Conservation (phyloP, 2,888 invertebrate species). For the Caenorhabditis imperialis region DNA sequence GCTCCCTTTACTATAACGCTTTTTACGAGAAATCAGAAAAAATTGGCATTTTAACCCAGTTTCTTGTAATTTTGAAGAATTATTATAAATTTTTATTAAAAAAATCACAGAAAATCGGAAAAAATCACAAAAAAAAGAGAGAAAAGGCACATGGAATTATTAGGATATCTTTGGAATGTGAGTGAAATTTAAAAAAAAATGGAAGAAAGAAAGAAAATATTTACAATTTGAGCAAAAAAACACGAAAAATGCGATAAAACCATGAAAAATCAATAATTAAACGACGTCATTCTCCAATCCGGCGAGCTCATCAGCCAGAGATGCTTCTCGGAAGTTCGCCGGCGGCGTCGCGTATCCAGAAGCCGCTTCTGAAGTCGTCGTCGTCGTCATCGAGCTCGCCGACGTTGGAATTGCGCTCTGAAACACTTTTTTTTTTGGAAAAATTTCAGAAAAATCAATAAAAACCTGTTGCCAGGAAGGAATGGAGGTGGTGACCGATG, state of each 20-base stretch:
- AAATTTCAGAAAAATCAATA: too few species aligned
- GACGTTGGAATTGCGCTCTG: constrained; percentile 37
- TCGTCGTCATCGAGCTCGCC: constrained; percentile 24
- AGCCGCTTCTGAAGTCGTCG: constrained; percentile 24
- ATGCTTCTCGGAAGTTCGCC: constrained; percentile 52
- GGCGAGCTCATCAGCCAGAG: constrained; percentile 39
- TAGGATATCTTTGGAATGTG: not conserved
- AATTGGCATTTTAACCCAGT: too few species aligned
- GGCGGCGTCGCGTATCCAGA: constrained; percentile 59
- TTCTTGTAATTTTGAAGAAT: too few species aligned
- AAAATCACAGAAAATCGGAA: constrained; percentile 7
- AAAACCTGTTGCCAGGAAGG: constrained; percentile 67
- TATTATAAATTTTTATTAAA: too few species aligned
- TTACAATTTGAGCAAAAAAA: not conserved
- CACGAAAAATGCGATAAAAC: not conserved
- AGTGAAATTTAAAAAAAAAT: constrained; percentile 5
- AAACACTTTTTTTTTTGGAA: not conserved
- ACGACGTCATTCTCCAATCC: constrained; percentile 6
- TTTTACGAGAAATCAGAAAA: too few species aligned
- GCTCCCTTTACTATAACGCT: too few species aligned
- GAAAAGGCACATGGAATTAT: constrained; percentile 9
- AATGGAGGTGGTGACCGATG: constrained; percentile 51
- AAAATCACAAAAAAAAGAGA: not conserved
- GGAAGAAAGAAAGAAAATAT: not conserved
- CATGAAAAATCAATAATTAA: not conserved